Base-by-base conservation (phyloP, 2,888 invertebrate genomes). In the Octodonta nipae region DNA sequence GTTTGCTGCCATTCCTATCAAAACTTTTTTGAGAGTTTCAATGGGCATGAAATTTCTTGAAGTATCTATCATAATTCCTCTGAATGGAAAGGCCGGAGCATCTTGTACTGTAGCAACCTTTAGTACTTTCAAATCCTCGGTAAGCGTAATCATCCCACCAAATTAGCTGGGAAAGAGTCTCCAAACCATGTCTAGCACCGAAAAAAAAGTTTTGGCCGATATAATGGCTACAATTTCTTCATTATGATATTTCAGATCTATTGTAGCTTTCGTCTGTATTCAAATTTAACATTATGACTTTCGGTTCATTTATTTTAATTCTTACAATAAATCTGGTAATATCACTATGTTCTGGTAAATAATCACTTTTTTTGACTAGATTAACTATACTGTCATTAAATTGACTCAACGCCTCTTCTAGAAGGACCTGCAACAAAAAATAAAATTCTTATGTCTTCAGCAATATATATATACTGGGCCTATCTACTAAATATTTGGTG, bases 51-150 rank as follows among this genome's bases (percentile, higher is more conserved):
- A 95, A 60, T 93, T 91, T 13, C 95, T 67, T 0, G 91, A 81
- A 0, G 93, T 89, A 55, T 95, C 95, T 30, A 95, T 61, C 60
- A 92, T 73, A 1, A 95, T 60, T 3, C 93, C 93, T 24, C 95
- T 73, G 58, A 20, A 30, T 1, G 70, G 52, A 53, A 78, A 81
- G 24, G 74, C 67, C 0, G 95, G 95, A 13, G 71, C 74, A 58
- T 95, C 93, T 32, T 73, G 68, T 1, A 84, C 66, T 2, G 66
- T 64, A 0, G 75, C 79, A 16, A 74, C 75, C 39, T 75, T 72
- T 0, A 84, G 59, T 5, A 74, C 68, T 20, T 75, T 68, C 30
- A 84, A 59, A 3, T 72, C 61, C 3, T 70, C 71, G 8, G n/a
- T n/a, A n/a, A n/a, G 50, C 45, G 34, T 56, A 56, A 13, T 81